phyloP scores from a whole-genome alignment of 2,888 invertebrate genomes.

The Lampropteryx suffumata region DNA sequence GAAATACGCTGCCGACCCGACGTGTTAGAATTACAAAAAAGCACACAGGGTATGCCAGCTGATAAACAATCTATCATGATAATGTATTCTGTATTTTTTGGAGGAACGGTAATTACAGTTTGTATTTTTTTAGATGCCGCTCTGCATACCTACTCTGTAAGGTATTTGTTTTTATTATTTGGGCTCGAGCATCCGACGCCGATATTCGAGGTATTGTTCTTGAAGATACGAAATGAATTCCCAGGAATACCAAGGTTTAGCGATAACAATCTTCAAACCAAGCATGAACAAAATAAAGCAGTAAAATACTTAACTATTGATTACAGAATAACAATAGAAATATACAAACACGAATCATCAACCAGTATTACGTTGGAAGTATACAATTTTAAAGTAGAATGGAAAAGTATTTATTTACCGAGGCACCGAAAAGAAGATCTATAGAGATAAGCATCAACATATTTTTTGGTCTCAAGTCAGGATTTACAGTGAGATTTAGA shows the following conservation, averaged over 20 bases:
- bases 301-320: too few relatives aligned
- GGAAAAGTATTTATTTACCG: too few relatives aligned
- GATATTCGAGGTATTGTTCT: neutral
- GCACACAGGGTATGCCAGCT: conserved; percentile 52
- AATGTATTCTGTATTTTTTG: conserved; percentile 21
- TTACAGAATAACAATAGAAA: too few relatives aligned
- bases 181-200: neutral
- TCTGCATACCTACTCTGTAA: neutral
- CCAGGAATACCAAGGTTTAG: too few relatives aligned
- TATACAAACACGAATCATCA: too few relatives aligned
- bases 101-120: neutral
- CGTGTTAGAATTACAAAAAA: conserved; percentile 75
- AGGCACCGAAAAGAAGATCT: conserved; percentile 22
- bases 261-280: too few relatives aligned
- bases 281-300: too few relatives aligned
- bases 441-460: conserved; percentile 31
- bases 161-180: neutral
- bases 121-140: neutral
- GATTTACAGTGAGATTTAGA: conserved; percentile 37
- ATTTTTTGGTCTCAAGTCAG: conserved; percentile 30
- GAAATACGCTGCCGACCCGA: conserved; percentile 66
- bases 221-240: too few relatives aligned
- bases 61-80: conserved; percentile 61
- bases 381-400: too few relatives aligned
- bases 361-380: too few relatives aligned